Percentiles rank a stretch among this genome's conserved stretches.
Conservation (phyloP, 2,797 vertebrate species). For the Lutjanus campechanus region DNA sequence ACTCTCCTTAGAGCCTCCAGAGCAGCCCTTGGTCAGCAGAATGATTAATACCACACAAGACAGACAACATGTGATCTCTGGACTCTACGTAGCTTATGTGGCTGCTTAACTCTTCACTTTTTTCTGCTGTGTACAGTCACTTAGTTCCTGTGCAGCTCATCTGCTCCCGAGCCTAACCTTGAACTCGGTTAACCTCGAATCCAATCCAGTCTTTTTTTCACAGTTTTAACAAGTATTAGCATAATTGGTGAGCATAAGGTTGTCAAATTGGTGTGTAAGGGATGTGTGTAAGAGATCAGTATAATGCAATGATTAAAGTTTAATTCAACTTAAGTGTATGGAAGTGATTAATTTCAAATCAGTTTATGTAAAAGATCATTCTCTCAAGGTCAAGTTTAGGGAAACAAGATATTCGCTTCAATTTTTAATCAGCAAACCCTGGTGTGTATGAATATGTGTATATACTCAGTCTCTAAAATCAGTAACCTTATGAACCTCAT, state of each 20-base stretch:
- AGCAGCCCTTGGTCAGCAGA: conserved; percentile 73
- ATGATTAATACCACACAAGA: conserved; percentile 75
- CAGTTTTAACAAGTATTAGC: conserved; percentile 18
- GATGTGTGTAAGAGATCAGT: too few relatives aligned
- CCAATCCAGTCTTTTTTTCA: neutral
- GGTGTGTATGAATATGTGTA: conserved; percentile 4
- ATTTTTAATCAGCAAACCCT: conserved; percentile 12
- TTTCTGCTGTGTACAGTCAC: conserved; percentile 71
- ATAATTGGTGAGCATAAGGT: neutral
- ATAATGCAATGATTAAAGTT: neutral
- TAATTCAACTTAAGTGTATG: neutral
- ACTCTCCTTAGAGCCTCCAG: conserved; percentile 39
- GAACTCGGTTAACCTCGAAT: conserved; percentile 42
- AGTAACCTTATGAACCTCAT: conserved; percentile 56
- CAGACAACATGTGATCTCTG: conserved; percentile 81
- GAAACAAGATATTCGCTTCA: neutral
- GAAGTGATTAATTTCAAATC: neutral
- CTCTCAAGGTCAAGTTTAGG: neutral
- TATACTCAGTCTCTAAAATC: conserved; percentile 26
- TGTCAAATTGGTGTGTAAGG: too few relatives aligned
- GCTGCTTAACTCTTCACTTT: conserved; percentile 78
- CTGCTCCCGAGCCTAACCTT: conserved; percentile 44
- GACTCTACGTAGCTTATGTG: conserved; percentile 68
- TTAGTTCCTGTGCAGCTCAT: conserved; percentile 61
- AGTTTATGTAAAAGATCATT: neutral